Conservation (phyloP, 2,113 vertebrate genomes). For the Poeciliopsis prolifica region DNA sequence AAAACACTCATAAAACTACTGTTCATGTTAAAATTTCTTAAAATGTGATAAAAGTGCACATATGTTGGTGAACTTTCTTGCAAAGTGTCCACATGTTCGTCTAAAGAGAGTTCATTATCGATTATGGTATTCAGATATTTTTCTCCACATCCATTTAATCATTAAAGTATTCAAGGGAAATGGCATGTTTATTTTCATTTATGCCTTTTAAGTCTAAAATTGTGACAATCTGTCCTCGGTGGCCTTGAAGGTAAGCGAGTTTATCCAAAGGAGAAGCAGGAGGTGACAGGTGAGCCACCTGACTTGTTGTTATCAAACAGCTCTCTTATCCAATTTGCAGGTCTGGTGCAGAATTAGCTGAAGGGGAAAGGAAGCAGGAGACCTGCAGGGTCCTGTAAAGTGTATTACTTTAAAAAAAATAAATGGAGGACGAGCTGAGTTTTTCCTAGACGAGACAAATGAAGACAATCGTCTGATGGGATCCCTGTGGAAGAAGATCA, state of each 20-base stretch:
- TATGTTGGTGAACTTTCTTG: too few relatives aligned
- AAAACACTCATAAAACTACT: too few relatives aligned
- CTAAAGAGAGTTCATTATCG: too few relatives aligned
- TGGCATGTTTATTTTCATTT: too few relatives aligned
- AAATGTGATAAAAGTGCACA: too few relatives aligned
- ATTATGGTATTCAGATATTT: too few relatives aligned
- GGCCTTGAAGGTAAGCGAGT: slow-evolving; percentile 35
- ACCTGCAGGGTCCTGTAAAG: neutral
- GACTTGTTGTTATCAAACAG: slow-evolving; percentile 51
- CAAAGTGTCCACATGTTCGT: too few relatives aligned
- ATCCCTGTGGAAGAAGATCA: slow-evolving; percentile 64
- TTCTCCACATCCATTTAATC: too few relatives aligned
- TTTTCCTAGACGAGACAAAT: slow-evolving; percentile 5
- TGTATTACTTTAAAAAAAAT: neutral
- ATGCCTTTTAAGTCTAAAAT: neutral
- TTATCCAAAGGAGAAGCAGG: slow-evolving; percentile 5
- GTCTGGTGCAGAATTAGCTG: slow-evolving; percentile 45
- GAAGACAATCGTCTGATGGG: slow-evolving; percentile 37
- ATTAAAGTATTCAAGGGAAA: too few relatives aligned
- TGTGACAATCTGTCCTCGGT: slow-evolving; percentile 5
- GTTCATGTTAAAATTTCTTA: too few relatives aligned
- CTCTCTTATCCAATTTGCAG: slow-evolving; percentile 64
- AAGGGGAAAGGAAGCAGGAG: neutral
- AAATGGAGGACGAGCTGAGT: neutral
- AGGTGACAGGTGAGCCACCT: slow-evolving; percentile 20